Evolutionary conservation across 2,888 invertebrate species (phyloP).

Genomic region (Colostygia pectinataria): DNA sequence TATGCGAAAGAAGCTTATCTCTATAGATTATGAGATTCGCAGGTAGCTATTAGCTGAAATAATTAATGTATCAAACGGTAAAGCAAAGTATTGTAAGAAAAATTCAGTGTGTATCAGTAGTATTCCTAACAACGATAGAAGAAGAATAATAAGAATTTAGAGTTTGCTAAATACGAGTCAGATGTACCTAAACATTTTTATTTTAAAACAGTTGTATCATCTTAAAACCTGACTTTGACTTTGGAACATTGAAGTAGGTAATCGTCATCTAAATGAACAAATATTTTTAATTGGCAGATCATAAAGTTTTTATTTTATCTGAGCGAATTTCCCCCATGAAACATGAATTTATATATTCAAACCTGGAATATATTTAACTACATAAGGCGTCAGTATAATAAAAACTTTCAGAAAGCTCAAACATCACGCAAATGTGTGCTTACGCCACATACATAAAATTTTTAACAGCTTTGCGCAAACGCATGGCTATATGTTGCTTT

Average conservation of each 20-base stretch:
- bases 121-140: too few species aligned
- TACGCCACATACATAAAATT: slow-evolving; percentile 46
- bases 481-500: slow-evolving; percentile 41
- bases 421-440: slow-evolving; percentile 19
- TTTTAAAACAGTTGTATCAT: too few species aligned
- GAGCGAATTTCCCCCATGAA: not conserved
- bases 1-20: slow-evolving; percentile 17
- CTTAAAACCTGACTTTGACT: too few species aligned
- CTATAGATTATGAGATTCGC: not conserved
- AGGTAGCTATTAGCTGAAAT: too few species aligned
- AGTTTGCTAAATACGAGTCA: too few species aligned
- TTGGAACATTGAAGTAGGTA: too few species aligned
- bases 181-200: too few species aligned
- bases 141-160: too few species aligned
- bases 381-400: slow-evolving; percentile 36
- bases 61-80: too few species aligned
- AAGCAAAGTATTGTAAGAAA: too few species aligned
- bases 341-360: slow-evolving; percentile 6
- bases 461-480: slow-evolving; percentile 41
- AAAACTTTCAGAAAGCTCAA: slow-evolving; percentile 36
- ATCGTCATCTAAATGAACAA: too few species aligned
- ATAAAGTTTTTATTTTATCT: not conserved
- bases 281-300: not conserved
- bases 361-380: slow-evolving; percentile 31
- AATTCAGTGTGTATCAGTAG: too few species aligned